phyloP scores from a whole-genome alignment of 2,797 vertebrate genomes.

The Pantherophis alleghaniensis region DNA sequence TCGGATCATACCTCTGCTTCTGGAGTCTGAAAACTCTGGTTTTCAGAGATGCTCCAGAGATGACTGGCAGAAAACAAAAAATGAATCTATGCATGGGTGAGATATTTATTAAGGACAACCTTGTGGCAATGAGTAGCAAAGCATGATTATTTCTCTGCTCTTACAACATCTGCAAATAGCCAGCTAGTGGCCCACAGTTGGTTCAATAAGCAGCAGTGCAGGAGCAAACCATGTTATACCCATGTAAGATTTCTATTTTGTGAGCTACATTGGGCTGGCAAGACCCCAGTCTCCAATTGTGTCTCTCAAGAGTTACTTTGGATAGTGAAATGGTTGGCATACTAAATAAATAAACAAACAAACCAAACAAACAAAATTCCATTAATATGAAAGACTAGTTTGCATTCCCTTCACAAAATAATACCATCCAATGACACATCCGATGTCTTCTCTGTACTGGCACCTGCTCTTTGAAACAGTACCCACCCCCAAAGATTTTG shows the following conservation, averaged over 20 bases:
- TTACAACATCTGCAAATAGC: background rate
- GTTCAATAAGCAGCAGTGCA: background rate
- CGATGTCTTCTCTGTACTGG: background rate
- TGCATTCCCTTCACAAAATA: background rate
- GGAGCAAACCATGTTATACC: background rate
- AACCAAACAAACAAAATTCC: background rate
- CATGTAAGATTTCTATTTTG: background rate
- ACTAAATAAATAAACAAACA: background rate
- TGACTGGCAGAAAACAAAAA: background rate
- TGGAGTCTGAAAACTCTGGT: background rate
- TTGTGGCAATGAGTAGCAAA: background rate
- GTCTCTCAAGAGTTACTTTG: background rate
- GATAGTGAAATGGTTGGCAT: background rate
- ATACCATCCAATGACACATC: background rate
- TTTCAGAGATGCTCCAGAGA: background rate
- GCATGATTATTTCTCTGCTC: background rate
- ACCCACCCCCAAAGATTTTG: background rate
- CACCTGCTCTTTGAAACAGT: background rate
- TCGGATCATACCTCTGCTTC: background rate
- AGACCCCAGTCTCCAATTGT: background rate
- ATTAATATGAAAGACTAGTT: background rate
- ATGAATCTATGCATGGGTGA: background rate
- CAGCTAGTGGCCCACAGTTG: background rate
- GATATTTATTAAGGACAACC: background rate
- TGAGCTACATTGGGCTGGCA: background rate